Conservation (phyloP, 2,113 vertebrate species). For the Atlantisia rogersi region DNA sequence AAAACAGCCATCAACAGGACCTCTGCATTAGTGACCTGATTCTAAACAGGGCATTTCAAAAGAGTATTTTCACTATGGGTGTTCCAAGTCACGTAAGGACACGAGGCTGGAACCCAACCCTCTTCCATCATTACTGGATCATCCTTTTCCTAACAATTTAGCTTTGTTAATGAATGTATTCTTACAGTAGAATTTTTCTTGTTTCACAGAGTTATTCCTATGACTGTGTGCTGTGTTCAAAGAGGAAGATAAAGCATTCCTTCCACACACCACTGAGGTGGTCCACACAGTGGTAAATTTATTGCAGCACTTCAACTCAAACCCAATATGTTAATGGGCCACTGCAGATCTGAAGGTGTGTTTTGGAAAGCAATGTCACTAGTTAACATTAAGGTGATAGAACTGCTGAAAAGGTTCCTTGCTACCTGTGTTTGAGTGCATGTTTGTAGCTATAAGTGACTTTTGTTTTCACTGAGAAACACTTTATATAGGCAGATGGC, state of each 20-base stretch:
- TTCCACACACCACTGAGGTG: accelerated
- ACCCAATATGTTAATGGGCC: accelerated
- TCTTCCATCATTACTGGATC: not conserved
- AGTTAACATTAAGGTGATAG: not conserved
- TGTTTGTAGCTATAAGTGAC: not conserved
- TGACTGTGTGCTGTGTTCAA: not conserved
- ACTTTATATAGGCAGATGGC: not conserved
- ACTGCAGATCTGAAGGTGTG: not conserved
- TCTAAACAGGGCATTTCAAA: not conserved
- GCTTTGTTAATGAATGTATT: not conserved
- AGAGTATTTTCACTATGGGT: not conserved
- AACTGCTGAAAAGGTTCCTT: not conserved
- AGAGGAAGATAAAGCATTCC: not conserved
- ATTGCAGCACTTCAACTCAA: not conserved
- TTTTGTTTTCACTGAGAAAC: not conserved
- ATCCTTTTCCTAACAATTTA: not conserved
- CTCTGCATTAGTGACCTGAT: not conserved
- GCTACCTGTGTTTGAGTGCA: accelerated
- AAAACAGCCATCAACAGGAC: not conserved
- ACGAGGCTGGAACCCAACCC: not conserved
- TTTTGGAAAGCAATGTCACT: not conserved
- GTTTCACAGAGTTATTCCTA: not conserved
- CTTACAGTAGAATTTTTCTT: not conserved
- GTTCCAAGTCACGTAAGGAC: not conserved
- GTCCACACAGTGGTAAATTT: not conserved